Base-by-base conservation (phyloP, 2,113 vertebrate species). In the Synodontis membranacea region DNA sequence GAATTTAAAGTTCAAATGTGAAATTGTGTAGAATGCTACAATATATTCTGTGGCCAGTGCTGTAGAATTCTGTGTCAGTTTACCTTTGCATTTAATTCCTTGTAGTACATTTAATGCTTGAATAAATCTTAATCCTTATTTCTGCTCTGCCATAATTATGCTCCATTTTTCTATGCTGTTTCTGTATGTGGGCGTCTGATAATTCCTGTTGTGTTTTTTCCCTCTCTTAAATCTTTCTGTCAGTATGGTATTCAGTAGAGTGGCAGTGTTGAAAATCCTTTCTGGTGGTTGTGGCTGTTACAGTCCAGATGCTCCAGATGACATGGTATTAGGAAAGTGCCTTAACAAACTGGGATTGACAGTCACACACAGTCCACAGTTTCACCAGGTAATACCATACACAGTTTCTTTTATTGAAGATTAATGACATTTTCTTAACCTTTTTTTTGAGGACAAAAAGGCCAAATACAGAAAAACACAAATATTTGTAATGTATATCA, bases 261-360 rank as follows among this genome's bases (percentile, higher is more conserved):
- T 28, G 44, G 96, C 96, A 2, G 93, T 97, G 89, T 91, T 92
- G 90, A 95, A 91, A 85, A 93, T 98, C 2, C 88, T 98, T 0
- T 90, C 93, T 86, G 96, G 97, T 80, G 95, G 95, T 39, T 98
- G 97, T 81, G 89, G 94, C 6, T 98, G 97, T 92, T 96, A 96
- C 92, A 97, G 95, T 89, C 94, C 95, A 8, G 96, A 98, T 0
- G 96, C 97, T 0, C 97, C 97, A 0, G 97, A 99, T 46, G 97
- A 98, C 89, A 99, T 99, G 98, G 96, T 98, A 75, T 93, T 99
- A 86, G 97, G 97, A 23, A 97, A 96, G 94, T 99, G 97, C 87
- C 95, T 97, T 90, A 95, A 94, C 70, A 94, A 95, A 0, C 90
- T 99, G 52, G 92, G 95, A 2, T 86, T 98, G 75, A 94, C 97